These are phyloP conservation scores for Brachypodius melanocephalos DNA, from an alignment of 2,113 vertebrate genomes.

Conservation along the genomic window DNA sequence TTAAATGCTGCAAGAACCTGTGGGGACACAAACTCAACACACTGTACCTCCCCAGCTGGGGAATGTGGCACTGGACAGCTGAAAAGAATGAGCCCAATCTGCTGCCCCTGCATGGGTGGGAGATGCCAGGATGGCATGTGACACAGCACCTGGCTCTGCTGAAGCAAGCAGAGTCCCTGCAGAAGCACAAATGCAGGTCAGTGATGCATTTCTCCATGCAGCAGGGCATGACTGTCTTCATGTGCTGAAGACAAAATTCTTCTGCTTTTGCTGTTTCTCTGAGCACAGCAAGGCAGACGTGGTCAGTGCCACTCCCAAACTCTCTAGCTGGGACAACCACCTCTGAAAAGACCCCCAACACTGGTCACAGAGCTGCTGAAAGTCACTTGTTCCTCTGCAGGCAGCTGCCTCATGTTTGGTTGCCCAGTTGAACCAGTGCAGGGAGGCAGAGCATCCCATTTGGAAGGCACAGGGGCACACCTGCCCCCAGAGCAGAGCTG, in stretches of 20 bases:
- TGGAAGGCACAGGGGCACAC: not conserved
- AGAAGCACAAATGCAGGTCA: not conserved
- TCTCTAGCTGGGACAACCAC: not conserved
- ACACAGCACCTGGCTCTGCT: not conserved
- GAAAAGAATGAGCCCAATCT: not conserved
- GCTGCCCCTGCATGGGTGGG: not conserved
- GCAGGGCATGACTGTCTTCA: not conserved
- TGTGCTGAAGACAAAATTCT: not conserved
- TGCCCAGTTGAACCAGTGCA: not conserved
- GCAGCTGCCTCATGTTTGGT: not conserved
- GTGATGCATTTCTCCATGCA: fast-evolving
- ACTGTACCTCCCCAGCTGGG: not conserved
- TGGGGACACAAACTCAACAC: not conserved
- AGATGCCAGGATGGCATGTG: not conserved
- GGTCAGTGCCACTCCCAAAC: not conserved
- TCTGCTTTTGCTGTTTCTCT: not conserved
- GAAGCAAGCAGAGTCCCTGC: not conserved
- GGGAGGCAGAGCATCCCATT: not conserved
- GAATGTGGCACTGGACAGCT: not conserved
- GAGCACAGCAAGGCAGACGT: not conserved
- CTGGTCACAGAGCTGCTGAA: not conserved
- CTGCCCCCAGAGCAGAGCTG: not conserved
- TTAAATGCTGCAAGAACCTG: not conserved
- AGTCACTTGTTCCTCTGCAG: not conserved
- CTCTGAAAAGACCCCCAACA: not conserved